Evolutionary conservation across 2,113 vertebrate genomes (phyloP), one percentile per base, ranked within the genome.

Genomic region (Bathybates hornii): DNA sequence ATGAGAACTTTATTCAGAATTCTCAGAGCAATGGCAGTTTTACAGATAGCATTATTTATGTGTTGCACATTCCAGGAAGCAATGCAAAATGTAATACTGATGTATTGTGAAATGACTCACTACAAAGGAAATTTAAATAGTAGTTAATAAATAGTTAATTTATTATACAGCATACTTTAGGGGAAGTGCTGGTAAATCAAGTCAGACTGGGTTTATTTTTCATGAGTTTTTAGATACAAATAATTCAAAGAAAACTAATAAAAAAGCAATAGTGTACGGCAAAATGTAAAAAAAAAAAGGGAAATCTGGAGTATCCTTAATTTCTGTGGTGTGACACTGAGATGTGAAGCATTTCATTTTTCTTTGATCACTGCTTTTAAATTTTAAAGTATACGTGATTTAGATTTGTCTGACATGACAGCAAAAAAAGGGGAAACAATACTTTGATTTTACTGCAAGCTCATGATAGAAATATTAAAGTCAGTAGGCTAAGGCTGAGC

Each of bases 361-460:
- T 41, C 63, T 86, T 89, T 89, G 78, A 89, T 89, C 76, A 27
- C 76, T n/a, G n/a, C 6, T 78, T 21, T 71, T 66, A 78, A 86
- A 17, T 57, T 36, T 79, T 57, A 86, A 86, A 3, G 10, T 9
- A 66, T 21, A 24, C 3, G 68, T 66, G 11, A 50, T 66, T 85
- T 73, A 83, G 80, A 71, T 45, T 19, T 61, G 4, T 81, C 50
- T 7, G 3, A 24, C n/a, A 57, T 17, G 11, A 53, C 32, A 56
- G 6, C 38, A 57, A 16, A 56, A 21, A 32, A 56, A 9, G 13
- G 32, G 61, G 34, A 11, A 5, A 43, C 12, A 71, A 71, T 13
- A 7, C 50, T 76, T 73, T 85, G 10, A 27, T 82, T 24, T 54
- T 24, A 52, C 12, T 54, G 36, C 7, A 36, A 38, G 21, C 38